Evolutionary conservation across 2,797 vertebrate species (phyloP), one percentile per base, ranked within the genome.

Genomic region (Sebastes itinus): DNA sequence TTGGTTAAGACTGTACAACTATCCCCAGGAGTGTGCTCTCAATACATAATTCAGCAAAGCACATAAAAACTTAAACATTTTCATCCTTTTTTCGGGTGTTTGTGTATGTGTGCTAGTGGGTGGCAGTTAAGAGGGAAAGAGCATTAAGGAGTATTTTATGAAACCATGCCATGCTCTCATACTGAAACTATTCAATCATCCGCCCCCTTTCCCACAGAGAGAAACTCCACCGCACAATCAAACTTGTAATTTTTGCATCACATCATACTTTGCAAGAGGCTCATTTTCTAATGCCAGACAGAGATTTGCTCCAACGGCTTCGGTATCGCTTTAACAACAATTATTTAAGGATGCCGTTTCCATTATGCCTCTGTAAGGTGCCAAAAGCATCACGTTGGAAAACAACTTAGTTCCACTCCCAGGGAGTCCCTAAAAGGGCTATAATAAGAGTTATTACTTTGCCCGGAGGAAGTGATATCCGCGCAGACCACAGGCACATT

Each of bases 11-110:
- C 79, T 71, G 63, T 74, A 77, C 71, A 81, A 84, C 62, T 64
- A 77, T 88, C 74, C 90, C 87, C 88, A 25, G 55, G 85, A 92
- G 89, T 81, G 82, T 85, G 78, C 87, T 87, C 84, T 38, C 75
- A 13, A 91, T 93, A 62, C 80, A 93, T 94, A 91, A 94, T 94
- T 94, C 87, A 94, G 78, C 80, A 49, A 91, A 85, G 83, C 13
- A 38, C 84, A 90, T 87, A 62, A 80, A 90, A 92, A 87, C 55
- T 71, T 89, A 25, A 81, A 85, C 78, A 75, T 68, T 52, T 49
- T 4, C n/a, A 83, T 83, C 10, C 25, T 85, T 88, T 66, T 84
- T 88, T 80, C 0, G 42, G 63, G 63, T 85, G 85, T 86, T 82
- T 82, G 69, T 78, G 59, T 83, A 10, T 72, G 33, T 77, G 54